These are phyloP conservation scores for Anoplius nigerrimus DNA, from an alignment of 2,888 invertebrate species.

Conservation along the genomic window DNA sequence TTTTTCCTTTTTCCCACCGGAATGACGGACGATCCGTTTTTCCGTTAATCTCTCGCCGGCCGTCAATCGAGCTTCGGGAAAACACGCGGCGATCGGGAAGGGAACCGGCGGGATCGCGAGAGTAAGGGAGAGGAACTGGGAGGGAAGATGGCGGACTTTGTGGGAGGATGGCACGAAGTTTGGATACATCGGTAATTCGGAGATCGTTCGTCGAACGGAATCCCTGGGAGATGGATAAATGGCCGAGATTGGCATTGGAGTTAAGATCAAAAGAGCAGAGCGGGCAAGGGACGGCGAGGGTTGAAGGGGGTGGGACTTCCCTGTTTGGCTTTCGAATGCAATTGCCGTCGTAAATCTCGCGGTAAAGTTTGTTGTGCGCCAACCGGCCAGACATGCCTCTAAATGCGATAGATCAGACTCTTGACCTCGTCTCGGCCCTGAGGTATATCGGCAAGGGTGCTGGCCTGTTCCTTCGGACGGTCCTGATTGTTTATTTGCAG, in stretches of 20 bases:
- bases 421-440: conserved; percentile 33
- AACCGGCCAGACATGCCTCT: conserved; percentile 38
- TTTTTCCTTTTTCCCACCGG: too few species aligned
- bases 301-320: conserved; percentile 29
- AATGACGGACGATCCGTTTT: too few species aligned
- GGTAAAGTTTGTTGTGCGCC: conserved; percentile 62
- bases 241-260: conserved; percentile 51
- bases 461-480: conserved; percentile 5
- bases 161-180: conserved; percentile 36
- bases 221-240: conserved; percentile 51
- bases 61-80: not conserved
- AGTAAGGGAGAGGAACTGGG: not conserved
- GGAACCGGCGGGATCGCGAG: too few species aligned
- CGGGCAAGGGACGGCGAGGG: conserved; percentile 20
- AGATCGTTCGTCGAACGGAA: conserved; percentile 32
- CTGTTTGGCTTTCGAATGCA: conserved; percentile 60
- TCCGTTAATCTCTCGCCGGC: not conserved
- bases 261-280: conserved; percentile 48
- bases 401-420: conserved; percentile 44
- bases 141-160: too few species aligned
- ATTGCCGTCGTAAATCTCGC: conserved; percentile 62
- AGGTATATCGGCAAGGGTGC: conserved; percentile 28
- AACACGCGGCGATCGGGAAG: not conserved
- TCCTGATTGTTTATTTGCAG: not conserved
- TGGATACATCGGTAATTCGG: conserved; percentile 43